Evolutionary conservation across 2,888 invertebrate genomes (phyloP).

Genomic region (Ptilodon capucinus): DNA sequence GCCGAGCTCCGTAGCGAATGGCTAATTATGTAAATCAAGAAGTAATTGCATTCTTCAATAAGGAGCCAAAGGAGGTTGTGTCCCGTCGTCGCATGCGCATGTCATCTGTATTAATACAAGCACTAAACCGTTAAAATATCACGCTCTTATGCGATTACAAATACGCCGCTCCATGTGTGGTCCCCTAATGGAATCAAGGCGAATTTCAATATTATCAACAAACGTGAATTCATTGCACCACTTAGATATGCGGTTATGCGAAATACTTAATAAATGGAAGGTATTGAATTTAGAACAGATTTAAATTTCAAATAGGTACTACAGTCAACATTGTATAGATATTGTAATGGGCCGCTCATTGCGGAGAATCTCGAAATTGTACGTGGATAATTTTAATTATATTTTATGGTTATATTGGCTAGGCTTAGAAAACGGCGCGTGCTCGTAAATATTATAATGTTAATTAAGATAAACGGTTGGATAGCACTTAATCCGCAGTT

Average conservation of each 20-base stretch:
- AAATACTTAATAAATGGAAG: constrained; percentile 39
- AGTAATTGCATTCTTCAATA: constrained; percentile 59
- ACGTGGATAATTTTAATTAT: background rate
- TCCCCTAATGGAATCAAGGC: constrained; percentile 53
- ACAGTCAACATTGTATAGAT: constrained; percentile 1
- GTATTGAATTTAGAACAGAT: constrained; percentile 45
- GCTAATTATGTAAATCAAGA: constrained; percentile 68
- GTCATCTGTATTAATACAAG: constrained; percentile 44
- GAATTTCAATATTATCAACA: constrained; percentile 70
- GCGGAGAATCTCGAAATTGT: background rate
- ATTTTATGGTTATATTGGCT: background rate
- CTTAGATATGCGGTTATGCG: constrained; percentile 55
- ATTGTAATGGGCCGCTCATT: background rate
- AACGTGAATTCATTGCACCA: constrained; percentile 52
- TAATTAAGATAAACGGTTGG: background rate
- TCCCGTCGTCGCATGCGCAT: constrained; percentile 56
- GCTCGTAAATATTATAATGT: background rate
- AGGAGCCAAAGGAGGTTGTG: constrained; percentile 47
- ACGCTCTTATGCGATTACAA: constrained; percentile 44
- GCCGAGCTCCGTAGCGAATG: constrained; percentile 49
- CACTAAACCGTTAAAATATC: constrained; percentile 59
- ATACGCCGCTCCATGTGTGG: constrained; percentile 66
- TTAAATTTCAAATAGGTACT: constrained; percentile 14
- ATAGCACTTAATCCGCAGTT: background rate
- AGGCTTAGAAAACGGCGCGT: background rate